Evolutionary conservation across 2,797 vertebrate genomes (phyloP), one percentile per base, ranked within the genome.

Genomic region (Scarus forsteni): DNA sequence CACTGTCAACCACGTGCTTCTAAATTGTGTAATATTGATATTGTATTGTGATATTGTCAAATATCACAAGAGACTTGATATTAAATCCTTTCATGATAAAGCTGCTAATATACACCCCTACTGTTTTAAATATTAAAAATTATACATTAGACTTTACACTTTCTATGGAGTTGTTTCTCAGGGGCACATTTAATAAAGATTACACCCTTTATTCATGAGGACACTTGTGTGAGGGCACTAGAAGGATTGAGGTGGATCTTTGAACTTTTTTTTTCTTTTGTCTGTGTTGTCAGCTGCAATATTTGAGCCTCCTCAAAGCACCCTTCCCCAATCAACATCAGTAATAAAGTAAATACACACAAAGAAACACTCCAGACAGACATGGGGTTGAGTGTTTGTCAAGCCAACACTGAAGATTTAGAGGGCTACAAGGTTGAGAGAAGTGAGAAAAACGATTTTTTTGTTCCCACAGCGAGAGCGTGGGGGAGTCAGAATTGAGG

Each of bases 361-460:
- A 59, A 60, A 60, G 51, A 69, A 81, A 55, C 55, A 77, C 73
- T 78, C 56, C 62, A 85, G 62, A 70, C 53, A 64, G 74, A 71
- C 70, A 63, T 39, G 64, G 55, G 70, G 48, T 11, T 75, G 70
- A 79, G 81, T 80, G 63, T 83, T 86, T 83, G 75, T 63, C 77
- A 82, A 66, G 86, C 79, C 78, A 81, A 79, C 75, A 75, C 70
- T 55, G 40, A 75, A 73, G 75, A 88, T 87, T 81, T 82, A 79
- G 45, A 84, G 57, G 64, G 70, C 81, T 80, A 79, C 60, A 79
- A 70, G 70, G 36, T 61, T 77, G 59, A 69, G 66, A 81, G 58
- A 77, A 75, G 74, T 79, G 70, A 83, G 52, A 83, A 81, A 82
- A 86, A 48, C 3, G 15, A 60, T 77, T 81, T 81, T 83, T 79